Percentiles rank a stretch among this genome's conserved stretches.
phyloP scores from a whole-genome alignment of 2,797 vertebrate genomes.

The Notamacropus eugenii region DNA sequence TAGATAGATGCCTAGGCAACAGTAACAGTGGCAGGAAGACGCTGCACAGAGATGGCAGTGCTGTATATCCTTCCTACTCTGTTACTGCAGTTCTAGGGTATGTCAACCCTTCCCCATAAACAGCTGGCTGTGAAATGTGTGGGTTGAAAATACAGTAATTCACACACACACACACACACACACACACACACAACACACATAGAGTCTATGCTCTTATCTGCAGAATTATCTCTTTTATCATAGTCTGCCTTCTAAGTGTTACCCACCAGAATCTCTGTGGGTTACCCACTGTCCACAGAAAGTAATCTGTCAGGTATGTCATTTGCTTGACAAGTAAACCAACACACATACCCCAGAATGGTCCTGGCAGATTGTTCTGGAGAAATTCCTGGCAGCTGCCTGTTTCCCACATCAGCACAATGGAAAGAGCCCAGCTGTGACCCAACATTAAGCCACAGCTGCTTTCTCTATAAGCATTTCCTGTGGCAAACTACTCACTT shows the following conservation, averaged over 20 bases:
- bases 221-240: not conserved
- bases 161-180: not conserved
- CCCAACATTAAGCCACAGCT: conserved; percentile 56
- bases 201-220: not conserved
- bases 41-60: not conserved
- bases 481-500: conserved; percentile 50
- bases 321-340: conserved; percentile 27
- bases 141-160: not conserved
- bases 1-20: conserved; percentile 33
- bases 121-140: not conserved
- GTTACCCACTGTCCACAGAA: conserved; percentile 27
- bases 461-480: conserved; percentile 58
- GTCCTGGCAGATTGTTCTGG: conserved; percentile 24
- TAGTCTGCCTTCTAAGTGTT: not conserved
- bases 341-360: not conserved
- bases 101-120: not conserved
- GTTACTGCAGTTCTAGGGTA: not conserved
- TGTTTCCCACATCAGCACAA: conserved; percentile 59
- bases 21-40: not conserved
- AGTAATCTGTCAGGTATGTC: not conserved
- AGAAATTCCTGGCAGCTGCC: conserved; percentile 48
- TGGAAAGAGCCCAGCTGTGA: conserved; percentile 66
- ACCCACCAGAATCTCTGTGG: conserved; percentile 21
- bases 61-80: not conserved
- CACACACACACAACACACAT: not conserved